Percentiles rank a stretch among this genome's conserved stretches.
Evolutionary conservation across 1,140 invertebrate species (phyloP).

Genomic region (Drosophila littoralis): DNA sequence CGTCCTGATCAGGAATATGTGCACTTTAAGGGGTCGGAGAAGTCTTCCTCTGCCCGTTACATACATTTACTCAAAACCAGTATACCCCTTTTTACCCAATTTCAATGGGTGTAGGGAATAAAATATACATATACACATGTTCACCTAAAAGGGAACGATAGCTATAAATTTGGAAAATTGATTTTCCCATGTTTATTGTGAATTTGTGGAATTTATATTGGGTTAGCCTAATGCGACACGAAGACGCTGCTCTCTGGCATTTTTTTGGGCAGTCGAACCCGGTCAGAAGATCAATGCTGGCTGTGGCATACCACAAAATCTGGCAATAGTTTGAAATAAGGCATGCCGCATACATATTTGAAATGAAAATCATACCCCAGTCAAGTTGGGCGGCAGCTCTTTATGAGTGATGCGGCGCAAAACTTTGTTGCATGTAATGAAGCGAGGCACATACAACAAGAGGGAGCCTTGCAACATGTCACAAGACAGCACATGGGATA

Average conservation of each 20-base stretch:
- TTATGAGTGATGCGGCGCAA: constrained; percentile 66
- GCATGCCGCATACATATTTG: constrained; percentile 40
- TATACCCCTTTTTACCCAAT: too few relatives aligned
- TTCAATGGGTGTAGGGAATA: too few relatives aligned
- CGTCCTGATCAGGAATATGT: too few relatives aligned
- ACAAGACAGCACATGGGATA: constrained; percentile 24
- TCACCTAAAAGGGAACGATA: constrained; percentile 25
- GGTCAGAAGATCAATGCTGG: too few relatives aligned
- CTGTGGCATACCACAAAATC: constrained; percentile 16
- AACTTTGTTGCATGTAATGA: constrained; percentile 61
- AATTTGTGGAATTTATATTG: constrained; percentile 80
- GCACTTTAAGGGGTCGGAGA: too few relatives aligned
- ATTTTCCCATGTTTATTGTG: constrained; percentile 78
- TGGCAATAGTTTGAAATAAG: constrained; percentile 13
- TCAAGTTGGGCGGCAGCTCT: constrained; percentile 18
- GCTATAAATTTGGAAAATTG: constrained; percentile 76
- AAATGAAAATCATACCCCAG: constrained; percentile 46
- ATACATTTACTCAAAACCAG: too few relatives aligned
- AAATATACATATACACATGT: neutral
- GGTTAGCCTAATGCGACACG: constrained; percentile 67
- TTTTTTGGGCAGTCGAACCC: neutral
- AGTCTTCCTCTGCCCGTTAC: too few relatives aligned
- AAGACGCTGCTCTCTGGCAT: constrained; percentile 10
- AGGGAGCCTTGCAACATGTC: neutral
- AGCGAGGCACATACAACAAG: neutral